phyloP scores from a whole-genome alignment of 2,888 invertebrate genomes.

The Metacarcinus magister region DNA sequence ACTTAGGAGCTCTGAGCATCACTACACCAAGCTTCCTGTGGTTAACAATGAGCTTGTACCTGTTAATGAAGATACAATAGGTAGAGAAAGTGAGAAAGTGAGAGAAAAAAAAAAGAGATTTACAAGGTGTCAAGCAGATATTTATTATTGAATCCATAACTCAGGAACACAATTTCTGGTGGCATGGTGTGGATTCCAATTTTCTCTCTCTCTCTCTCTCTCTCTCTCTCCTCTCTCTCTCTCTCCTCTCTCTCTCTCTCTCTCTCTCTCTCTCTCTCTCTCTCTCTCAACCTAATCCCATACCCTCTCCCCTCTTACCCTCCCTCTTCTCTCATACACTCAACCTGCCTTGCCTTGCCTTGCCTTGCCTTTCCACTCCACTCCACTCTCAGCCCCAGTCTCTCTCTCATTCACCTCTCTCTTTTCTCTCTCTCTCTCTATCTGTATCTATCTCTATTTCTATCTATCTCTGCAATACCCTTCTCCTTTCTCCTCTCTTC shows the following conservation, averaged over 20 bases:
- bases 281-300: too few relatives aligned
- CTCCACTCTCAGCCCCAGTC: neutral
- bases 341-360: too few relatives aligned
- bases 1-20: neutral
- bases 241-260: neutral
- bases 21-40: too few relatives aligned
- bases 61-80: neutral
- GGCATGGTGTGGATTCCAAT: neutral
- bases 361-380: too few relatives aligned
- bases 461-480: neutral
- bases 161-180: neutral
- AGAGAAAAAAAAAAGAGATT: neutral
- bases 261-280: too few relatives aligned
- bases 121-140: neutral
- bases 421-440: neutral
- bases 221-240: conserved; percentile 2
- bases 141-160: neutral
- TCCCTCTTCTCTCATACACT: neutral
- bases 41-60: too few relatives aligned
- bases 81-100: neutral
- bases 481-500: too few relatives aligned
- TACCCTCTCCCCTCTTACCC: neutral
- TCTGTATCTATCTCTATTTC: neutral
- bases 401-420: neutral
- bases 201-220: neutral